phyloP scores from a whole-genome alignment of 2,113 vertebrate species.

The Hippocampus mohnikei region DNA sequence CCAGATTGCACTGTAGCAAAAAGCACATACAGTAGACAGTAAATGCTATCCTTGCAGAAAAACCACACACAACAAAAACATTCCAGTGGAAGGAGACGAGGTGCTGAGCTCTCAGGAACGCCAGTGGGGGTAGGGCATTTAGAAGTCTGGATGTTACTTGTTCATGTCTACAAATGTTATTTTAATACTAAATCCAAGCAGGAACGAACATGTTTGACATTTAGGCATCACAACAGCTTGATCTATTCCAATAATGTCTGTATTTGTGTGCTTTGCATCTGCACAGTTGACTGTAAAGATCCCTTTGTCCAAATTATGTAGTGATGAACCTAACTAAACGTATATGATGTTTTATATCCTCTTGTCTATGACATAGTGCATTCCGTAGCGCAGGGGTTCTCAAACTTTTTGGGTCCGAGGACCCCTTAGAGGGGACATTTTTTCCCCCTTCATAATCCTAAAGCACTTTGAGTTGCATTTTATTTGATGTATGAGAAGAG shows the following conservation, averaged over 20 bases:
- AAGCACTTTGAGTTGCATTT: neutral
- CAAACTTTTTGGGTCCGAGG: neutral
- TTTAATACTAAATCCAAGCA: neutral
- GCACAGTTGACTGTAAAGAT: conserved; percentile 42
- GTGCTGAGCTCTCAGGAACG: conserved; percentile 7
- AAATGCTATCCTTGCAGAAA: conserved; percentile 20
- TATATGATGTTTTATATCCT: conserved; percentile 50
- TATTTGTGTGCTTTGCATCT: conserved; percentile 51
- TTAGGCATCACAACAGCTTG: conserved; percentile 21
- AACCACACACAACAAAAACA: conserved; percentile 25
- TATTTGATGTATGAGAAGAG: neutral
- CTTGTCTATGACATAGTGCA: conserved; percentile 53
- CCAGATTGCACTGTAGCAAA: conserved; percentile 12
- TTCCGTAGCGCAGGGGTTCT: conserved; percentile 38
- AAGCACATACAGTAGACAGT: conserved; percentile 26
- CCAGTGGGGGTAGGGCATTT: neutral
- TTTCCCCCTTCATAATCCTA: neutral
- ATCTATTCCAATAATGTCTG: conserved; percentile 33
- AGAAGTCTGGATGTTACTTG: conserved; percentile 11
- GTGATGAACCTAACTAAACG: conserved; percentile 43
- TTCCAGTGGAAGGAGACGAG: conserved; percentile 34
- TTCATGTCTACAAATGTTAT: conserved; percentile 14
- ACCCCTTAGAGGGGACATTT: neutral
- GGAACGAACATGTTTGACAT: neutral
- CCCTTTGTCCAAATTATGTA: conserved; percentile 39